phyloP scores from a whole-genome alignment of 1,140 invertebrate genomes.

The Coelopa frigida region DNA sequence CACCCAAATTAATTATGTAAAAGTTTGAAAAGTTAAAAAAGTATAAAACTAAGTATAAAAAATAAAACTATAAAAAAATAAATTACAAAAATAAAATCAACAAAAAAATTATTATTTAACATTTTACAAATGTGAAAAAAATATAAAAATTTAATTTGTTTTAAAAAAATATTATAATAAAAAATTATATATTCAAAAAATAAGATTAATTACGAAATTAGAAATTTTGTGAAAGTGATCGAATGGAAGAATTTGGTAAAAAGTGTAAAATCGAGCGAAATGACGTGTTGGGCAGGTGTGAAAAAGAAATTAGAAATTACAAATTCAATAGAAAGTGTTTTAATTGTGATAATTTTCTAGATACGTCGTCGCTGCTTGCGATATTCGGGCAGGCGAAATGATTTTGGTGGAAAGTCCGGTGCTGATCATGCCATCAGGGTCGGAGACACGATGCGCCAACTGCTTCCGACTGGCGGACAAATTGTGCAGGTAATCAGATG shows the following conservation, averaged over 20 bases:
- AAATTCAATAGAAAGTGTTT: background rate
- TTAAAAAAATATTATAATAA: background rate
- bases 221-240: no score
- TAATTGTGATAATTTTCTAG: conserved; percentile 42
- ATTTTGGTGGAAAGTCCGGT: conserved; percentile 62
- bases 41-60: no score
- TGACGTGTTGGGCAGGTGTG: conserved; percentile 30
- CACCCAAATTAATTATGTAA: no score
- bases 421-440: conserved; percentile 56
- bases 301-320: background rate
- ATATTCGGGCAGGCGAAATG: conserved; percentile 58
- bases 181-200: background rate
- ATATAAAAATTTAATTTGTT: no score
- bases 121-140: no score
- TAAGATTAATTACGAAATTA: background rate
- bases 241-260: conserved; percentile 30
- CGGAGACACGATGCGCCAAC: conserved; percentile 41
- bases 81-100: no score
- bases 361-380: conserved; percentile 58
- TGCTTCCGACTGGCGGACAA: conserved; percentile 22
- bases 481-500: conserved; percentile 45
- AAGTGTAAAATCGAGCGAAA: conserved; percentile 32
- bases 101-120: no score
- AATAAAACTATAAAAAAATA: no score
- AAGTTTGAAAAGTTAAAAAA: no score